These are phyloP conservation scores for Callyntrura sp. DNA, from an alignment of 2,888 invertebrate genomes.

Conservation along the genomic window DNA sequence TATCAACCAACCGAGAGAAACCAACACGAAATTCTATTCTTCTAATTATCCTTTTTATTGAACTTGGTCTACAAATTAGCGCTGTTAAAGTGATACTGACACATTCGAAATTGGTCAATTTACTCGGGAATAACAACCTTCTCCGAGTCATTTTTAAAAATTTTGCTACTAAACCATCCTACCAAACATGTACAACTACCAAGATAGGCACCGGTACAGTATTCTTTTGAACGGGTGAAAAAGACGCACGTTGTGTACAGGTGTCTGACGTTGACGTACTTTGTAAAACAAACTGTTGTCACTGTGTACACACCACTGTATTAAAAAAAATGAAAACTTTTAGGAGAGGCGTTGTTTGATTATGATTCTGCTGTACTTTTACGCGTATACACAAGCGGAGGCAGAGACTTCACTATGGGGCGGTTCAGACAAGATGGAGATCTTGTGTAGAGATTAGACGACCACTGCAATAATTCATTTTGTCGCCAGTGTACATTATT, in stretches of 20 bases:
- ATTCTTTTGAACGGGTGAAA: too few species aligned
- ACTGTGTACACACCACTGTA: too few species aligned
- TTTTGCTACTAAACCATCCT: background rate
- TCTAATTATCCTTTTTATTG: conserved; percentile 47
- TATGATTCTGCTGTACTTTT: background rate
- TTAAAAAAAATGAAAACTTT: too few species aligned
- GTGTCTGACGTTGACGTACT: too few species aligned
- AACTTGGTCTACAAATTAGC: conserved; percentile 50
- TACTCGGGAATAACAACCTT: background rate
- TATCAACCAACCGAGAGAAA: background rate
- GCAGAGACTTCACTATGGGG: background rate
- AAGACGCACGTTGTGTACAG: too few species aligned
- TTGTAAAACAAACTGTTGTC: too few species aligned
- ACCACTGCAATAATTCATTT: conserved; percentile 63
- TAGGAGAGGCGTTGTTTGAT: too few species aligned
- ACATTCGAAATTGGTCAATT: background rate
- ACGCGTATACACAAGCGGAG: background rate
- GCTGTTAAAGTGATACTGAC: background rate
- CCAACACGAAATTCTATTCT: background rate
- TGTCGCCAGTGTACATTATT: conserved; percentile 57
- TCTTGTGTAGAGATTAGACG: conserved; percentile 40
- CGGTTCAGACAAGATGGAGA: conserved; percentile 37
- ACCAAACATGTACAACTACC: background rate
- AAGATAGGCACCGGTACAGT: background rate
- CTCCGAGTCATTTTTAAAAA: background rate